Evolutionary conservation across 2,888 invertebrate species (phyloP).

Genomic region (Erannis defoliaria): DNA sequence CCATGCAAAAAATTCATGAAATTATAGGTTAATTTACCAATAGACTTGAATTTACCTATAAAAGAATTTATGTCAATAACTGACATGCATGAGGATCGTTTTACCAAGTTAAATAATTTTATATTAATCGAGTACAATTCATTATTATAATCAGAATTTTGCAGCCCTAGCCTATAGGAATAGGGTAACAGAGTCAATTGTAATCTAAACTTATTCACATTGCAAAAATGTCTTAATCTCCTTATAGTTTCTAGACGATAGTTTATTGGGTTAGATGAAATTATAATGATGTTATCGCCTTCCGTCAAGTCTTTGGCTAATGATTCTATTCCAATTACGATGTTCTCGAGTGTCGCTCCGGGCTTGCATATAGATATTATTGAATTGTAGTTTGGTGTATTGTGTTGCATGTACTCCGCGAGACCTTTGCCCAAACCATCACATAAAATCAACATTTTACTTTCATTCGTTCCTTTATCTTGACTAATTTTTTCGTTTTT

Average conservation of each 20-base stretch:
- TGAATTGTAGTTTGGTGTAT: neutral
- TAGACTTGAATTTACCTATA: neutral
- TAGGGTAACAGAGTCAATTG: neutral
- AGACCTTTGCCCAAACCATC: neutral
- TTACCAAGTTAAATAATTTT: neutral
- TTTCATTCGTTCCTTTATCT: neutral
- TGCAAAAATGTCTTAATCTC: neutral
- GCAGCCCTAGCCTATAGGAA: neutral
- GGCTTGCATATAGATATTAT: constrained; percentile 3
- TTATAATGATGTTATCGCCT: neutral
- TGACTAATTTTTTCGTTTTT: neutral
- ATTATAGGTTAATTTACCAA: neutral
- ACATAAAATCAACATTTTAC: neutral
- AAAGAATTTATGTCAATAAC: neutral
- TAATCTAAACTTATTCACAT: neutral
- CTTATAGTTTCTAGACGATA: neutral
- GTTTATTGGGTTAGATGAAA: neutral
- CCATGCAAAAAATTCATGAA: neutral
- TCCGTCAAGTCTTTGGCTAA: neutral
- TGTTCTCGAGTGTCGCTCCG: neutral
- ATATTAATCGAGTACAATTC: neutral
- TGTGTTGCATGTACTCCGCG: neutral
- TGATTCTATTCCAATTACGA: neutral
- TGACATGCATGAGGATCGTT: neutral
- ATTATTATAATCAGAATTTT: neutral